A percentile compares a stretch with the other conserved stretches of the same genome.
Conservation (phyloP, 1,140 invertebrate species). For the Reticulitermes speratus region DNA sequence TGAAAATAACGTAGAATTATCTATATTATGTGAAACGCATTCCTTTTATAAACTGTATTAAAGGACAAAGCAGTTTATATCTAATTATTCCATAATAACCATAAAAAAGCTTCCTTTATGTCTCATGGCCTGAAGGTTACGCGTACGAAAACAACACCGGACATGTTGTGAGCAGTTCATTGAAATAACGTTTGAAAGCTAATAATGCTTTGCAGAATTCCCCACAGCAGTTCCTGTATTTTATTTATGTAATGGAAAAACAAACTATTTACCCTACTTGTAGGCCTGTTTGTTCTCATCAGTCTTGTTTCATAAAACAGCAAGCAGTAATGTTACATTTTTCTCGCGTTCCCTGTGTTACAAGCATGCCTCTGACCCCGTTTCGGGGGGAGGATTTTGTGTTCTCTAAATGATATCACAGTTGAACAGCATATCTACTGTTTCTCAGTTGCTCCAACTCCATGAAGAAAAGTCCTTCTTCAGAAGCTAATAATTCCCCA, state of each 20-base stretch:
- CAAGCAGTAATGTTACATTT: too few relatives aligned
- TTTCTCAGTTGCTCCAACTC: too few relatives aligned
- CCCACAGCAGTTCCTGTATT: background rate
- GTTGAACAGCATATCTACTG: too few relatives aligned
- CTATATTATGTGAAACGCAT: background rate
- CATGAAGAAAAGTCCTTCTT: too few relatives aligned
- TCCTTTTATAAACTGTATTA: background rate
- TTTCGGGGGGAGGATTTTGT: too few relatives aligned
- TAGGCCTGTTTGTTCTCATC: too few relatives aligned
- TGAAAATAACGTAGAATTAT: background rate
- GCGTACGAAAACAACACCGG: background rate
- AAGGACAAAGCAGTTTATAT: background rate
- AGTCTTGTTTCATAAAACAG: too few relatives aligned
- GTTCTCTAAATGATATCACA: too few relatives aligned
- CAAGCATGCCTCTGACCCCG: too few relatives aligned
- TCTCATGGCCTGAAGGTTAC: background rate
- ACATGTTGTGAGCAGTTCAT: background rate
- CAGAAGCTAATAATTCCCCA: too few relatives aligned
- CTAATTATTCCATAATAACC: background rate
- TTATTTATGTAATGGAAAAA: background rate
- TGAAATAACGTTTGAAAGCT: background rate
- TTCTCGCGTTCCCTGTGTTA: too few relatives aligned
- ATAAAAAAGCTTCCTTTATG: background rate
- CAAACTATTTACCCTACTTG: background rate
- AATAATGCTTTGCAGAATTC: background rate